phyloP scores from a whole-genome alignment of 2,888 invertebrate species.

The Chouioia cunea region DNA sequence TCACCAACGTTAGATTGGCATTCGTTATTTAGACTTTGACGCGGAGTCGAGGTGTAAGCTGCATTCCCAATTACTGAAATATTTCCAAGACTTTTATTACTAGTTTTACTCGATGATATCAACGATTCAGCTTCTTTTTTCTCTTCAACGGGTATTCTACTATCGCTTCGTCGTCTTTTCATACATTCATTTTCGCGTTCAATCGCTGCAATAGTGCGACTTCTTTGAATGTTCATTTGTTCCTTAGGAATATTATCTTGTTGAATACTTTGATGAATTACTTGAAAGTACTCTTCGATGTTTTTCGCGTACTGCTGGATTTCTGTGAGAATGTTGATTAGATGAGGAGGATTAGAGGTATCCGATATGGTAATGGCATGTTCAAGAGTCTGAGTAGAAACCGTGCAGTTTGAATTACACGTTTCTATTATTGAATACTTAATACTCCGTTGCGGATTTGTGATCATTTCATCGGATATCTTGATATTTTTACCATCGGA shows the following conservation, averaged over 20 bases:
- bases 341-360: slow-evolving; percentile 3
- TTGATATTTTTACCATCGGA: neutral
- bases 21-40: neutral
- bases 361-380: neutral
- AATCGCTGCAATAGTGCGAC: too few relatives aligned
- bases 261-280: neutral
- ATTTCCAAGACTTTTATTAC: too few relatives aligned
- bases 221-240: neutral
- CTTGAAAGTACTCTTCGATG: slow-evolving; percentile 22
- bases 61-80: too few relatives aligned
- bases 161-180: too few relatives aligned
- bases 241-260: neutral
- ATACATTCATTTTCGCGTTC: too few relatives aligned
- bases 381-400: slow-evolving; percentile 23
- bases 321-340: slow-evolving; percentile 34
- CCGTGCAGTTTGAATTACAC: neutral
- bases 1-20: neutral
- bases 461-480: neutral
- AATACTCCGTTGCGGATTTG: neutral
- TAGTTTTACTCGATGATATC: too few relatives aligned
- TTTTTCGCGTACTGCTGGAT: slow-evolving; percentile 37
- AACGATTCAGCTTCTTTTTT: too few relatives aligned
- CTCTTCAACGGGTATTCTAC: too few relatives aligned
- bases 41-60: slow-evolving; percentile 19
- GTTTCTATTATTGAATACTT: slow-evolving; percentile 17